A percentile compares a stretch with the other conserved stretches of the same genome.
Conservation (phyloP, 2,888 invertebrate genomes). For the Diaperis boleti region DNA sequence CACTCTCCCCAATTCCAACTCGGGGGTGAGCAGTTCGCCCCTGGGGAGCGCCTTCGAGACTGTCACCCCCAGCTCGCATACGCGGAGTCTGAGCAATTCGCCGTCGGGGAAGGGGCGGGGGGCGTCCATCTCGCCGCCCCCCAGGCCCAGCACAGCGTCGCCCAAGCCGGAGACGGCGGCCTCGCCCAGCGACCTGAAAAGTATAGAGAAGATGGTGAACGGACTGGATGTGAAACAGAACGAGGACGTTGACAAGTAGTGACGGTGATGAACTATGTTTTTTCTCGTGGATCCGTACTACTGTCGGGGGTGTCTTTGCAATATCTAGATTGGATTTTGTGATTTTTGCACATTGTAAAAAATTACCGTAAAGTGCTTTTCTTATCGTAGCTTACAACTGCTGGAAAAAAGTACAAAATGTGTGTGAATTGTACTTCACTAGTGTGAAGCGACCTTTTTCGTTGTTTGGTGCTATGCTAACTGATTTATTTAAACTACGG, state of each 20-base stretch:
- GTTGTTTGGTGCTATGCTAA: slow-evolving; percentile 39
- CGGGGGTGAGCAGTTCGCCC: slow-evolving; percentile 69
- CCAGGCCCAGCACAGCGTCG: slow-evolving; percentile 71
- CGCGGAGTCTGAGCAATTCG: slow-evolving; percentile 74
- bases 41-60: slow-evolving; percentile 90
- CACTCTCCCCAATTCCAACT: slow-evolving; percentile 76
- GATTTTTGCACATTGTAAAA: slow-evolving; percentile 29
- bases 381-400: slow-evolving; percentile 44
- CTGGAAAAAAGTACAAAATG: slow-evolving; percentile 43
- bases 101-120: slow-evolving; percentile 67
- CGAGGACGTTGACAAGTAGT: slow-evolving; percentile 62
- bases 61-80: slow-evolving; percentile 82
- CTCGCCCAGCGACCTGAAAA: slow-evolving; percentile 88
- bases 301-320: slow-evolving; percentile 55
- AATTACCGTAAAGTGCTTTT: slow-evolving; percentile 51
- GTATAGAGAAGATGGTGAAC: slow-evolving; percentile 98
- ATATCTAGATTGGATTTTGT: slow-evolving; percentile 45
- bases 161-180: slow-evolving; percentile 68
- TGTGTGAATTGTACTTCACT: slow-evolving; percentile 34
- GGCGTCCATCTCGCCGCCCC: slow-evolving; percentile 69
- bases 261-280: slow-evolving; percentile 45
- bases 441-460: slow-evolving; percentile 23
- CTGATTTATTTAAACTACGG: slow-evolving; percentile 11
- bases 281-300: slow-evolving; percentile 34
- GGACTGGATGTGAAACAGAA: slow-evolving; percentile 88